Evolutionary conservation across 1,140 invertebrate genomes (phyloP).

Genomic region (Thalassaphorura encarpata): DNA sequence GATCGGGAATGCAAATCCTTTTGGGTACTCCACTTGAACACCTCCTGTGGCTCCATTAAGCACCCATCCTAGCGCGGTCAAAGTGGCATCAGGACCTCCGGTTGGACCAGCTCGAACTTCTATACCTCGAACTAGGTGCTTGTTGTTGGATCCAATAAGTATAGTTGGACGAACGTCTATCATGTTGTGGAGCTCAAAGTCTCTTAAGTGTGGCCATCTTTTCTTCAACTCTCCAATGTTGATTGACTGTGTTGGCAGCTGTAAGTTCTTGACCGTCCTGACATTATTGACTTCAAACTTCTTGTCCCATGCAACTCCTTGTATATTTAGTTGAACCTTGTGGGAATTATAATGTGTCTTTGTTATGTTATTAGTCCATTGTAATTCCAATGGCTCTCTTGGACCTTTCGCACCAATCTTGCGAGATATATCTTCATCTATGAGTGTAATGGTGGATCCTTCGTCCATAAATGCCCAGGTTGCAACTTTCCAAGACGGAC

Average conservation of each 20-base stretch:
- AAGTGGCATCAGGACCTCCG: no score
- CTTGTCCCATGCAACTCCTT: no score
- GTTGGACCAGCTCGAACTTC: no score
- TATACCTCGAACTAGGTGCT: no score
- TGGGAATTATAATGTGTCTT: neutral
- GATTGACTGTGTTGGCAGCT: neutral
- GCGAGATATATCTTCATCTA: neutral
- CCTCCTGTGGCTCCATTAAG: no score
- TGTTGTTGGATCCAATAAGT: no score
- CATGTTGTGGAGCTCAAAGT: no score
- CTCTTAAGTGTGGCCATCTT: no score
- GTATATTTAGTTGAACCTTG: neutral
- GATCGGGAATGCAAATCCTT: neutral
- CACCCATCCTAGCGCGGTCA: no score
- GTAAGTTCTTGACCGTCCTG: constrained; percentile 1
- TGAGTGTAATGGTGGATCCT: neutral
- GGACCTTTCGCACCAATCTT: neutral
- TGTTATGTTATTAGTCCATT: neutral
- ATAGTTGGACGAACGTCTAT: no score
- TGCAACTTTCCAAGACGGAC: neutral
- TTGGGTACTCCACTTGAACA: neutral
- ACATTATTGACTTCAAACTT: neutral
- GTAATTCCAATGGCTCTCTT: neutral
- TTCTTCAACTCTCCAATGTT: neutral
- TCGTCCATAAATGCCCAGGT: constrained; percentile 4